Percentiles rank a stretch among this genome's conserved stretches.
Conservation (phyloP, 1,140 invertebrate species). For the Scaptodrosophila lebanonensis region DNA sequence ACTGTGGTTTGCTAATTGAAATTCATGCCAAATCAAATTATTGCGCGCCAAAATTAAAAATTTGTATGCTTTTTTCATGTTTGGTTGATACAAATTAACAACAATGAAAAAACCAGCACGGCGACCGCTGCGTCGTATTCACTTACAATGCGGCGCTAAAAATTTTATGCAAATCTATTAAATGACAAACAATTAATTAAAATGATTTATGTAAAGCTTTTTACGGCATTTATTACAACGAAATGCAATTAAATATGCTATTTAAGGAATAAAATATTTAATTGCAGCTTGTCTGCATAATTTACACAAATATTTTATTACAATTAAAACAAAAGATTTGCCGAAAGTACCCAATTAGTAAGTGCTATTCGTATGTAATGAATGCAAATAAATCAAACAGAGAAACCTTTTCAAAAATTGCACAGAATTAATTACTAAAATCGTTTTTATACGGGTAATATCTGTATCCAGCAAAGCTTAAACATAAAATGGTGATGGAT, state of each 20-base stretch:
- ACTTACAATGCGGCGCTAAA: conserved; percentile 41
- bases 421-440: no score
- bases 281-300: conserved; percentile 27
- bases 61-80: conserved; percentile 63
- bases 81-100: conserved; percentile 61
- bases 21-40: conserved; percentile 30
- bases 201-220: conserved; percentile 60
- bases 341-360: conserved; percentile 39
- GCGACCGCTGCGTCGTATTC: not conserved
- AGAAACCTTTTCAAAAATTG: no score
- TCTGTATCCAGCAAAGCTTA: no score
- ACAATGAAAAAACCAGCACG: conserved; percentile 23
- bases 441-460: no score
- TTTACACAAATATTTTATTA: conserved; percentile 11
- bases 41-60: conserved; percentile 46
- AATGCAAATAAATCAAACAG: conserved; percentile 47
- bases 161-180: conserved; percentile 71
- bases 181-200: conserved; percentile 75
- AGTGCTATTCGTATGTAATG: conserved; percentile 8
- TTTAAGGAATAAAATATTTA: conserved; percentile 29
- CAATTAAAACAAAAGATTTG: conserved; percentile 45
- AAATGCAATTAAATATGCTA: conserved; percentile 58
- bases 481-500: no score
- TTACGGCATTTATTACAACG: conserved; percentile 57
- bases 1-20: conserved; percentile 27